phyloP scores from a whole-genome alignment of 2,797 vertebrate species.

The Morus bassanus region DNA sequence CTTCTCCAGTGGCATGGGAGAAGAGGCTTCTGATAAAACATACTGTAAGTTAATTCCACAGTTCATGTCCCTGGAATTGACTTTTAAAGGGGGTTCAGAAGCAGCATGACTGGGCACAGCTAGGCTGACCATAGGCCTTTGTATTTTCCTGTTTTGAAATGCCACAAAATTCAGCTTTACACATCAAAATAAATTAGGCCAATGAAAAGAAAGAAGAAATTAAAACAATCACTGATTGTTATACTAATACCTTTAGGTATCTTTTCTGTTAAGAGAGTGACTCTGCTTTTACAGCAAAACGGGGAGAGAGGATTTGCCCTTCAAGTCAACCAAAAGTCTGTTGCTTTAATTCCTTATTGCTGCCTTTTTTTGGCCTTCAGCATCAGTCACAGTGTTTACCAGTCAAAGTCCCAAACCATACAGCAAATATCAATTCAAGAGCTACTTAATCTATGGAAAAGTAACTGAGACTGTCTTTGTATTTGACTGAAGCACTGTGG shows the following conservation, averaged over 20 bases:
- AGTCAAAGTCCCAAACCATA: conserved; percentile 64
- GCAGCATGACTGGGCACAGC: not conserved
- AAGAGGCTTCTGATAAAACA: not conserved
- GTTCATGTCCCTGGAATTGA: not conserved
- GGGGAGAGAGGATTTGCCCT: conserved; percentile 39
- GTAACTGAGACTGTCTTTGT: conserved; percentile 61
- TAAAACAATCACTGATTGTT: not conserved
- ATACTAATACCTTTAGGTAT: not conserved
- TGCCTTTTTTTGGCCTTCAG: conserved; percentile 60
- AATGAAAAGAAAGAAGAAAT: conserved; percentile 1
- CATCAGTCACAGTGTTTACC: conserved; percentile 63
- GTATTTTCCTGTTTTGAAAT: not conserved
- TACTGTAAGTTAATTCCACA: not conserved
- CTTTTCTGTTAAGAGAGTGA: not conserved
- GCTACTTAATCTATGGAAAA: conserved; percentile 67
- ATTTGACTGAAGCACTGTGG: conserved; percentile 56
- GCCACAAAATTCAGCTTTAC: not conserved
- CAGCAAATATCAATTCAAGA: conserved; percentile 65
- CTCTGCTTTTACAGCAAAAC: not conserved
- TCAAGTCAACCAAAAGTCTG: conserved; percentile 50
- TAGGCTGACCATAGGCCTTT: not conserved
- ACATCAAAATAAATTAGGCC: not conserved
- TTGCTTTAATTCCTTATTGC: conserved; percentile 52
- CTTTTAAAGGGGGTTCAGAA: not conserved
- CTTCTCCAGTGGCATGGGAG: not conserved